Conservation (phyloP, 2,888 invertebrate species). For the Antitype chi region DNA sequence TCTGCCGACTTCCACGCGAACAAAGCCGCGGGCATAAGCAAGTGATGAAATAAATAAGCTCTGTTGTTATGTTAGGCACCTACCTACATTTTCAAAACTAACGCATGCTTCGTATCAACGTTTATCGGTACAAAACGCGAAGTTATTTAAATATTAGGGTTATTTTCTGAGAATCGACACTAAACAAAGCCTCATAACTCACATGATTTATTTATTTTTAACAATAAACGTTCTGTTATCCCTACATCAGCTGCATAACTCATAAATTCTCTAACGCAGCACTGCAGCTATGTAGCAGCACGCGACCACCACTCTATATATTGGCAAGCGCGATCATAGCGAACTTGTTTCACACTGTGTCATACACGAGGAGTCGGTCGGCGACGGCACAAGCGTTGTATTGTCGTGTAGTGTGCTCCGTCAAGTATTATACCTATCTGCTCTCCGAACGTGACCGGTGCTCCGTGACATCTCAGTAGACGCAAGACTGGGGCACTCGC, state of each 20-base stretch:
- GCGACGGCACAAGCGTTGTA: conserved; percentile 28
- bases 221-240: conserved; percentile 35
- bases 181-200: conserved; percentile 32
- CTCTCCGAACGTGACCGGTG: conserved; percentile 39
- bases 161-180: conserved; percentile 36
- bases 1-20: too few species aligned
- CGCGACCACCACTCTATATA: conserved; percentile 43
- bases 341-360: conserved; percentile 42
- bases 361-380: conserved; percentile 30
- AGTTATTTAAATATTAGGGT: conserved; percentile 23
- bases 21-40: too few species aligned
- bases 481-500: conserved; percentile 26
- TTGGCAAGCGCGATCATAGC: conserved; percentile 33
- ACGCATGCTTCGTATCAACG: background rate
- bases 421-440: conserved; percentile 18
- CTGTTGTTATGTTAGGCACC: background rate
- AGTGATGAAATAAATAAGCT: background rate
- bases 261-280: conserved; percentile 44
- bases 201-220: conserved; percentile 25
- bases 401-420: conserved; percentile 27
- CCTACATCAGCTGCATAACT: conserved; percentile 51
- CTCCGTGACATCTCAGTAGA: conserved; percentile 28
- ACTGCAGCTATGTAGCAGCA: conserved; percentile 15
- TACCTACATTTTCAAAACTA: background rate
- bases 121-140: background rate